phyloP scores from a whole-genome alignment of 2,888 invertebrate genomes.

The Patella caerulea region DNA sequence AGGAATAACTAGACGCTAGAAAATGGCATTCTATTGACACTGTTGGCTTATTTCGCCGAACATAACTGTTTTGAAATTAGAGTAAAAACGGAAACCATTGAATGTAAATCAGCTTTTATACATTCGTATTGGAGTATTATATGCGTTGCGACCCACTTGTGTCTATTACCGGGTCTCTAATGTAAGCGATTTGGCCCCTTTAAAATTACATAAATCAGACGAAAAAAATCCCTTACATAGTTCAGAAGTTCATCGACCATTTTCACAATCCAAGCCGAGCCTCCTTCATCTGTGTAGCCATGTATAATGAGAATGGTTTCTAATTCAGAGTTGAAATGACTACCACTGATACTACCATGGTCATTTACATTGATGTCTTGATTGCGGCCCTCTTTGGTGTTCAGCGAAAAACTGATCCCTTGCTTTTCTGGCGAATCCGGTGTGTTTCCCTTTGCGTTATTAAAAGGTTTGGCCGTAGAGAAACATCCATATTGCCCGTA shows the following conservation, averaged over 20 bases:
- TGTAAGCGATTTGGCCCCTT: too few relatives aligned
- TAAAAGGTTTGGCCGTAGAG: conserved; percentile 7
- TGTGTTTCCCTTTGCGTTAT: conserved; percentile 14
- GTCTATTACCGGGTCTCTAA: too few relatives aligned
- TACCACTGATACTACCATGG: neutral
- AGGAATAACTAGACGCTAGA: too few relatives aligned
- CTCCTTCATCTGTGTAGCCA: conserved; percentile 15
- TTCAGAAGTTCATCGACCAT: conserved; percentile 15
- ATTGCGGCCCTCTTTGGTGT: neutral
- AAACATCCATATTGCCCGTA: conserved; percentile 19
- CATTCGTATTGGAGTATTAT: too few relatives aligned
- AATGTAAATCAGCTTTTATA: too few relatives aligned
- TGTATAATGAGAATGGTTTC: conserved; percentile 13
- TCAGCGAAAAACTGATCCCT: conserved; percentile 12
- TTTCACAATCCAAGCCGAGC: neutral
- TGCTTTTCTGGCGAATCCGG: conserved; percentile 15
- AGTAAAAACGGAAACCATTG: too few relatives aligned
- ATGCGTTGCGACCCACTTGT: too few relatives aligned
- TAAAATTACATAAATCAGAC: too few relatives aligned
- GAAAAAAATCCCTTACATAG: neutral
- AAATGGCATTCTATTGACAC: too few relatives aligned
- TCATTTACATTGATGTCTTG: conserved; percentile 8
- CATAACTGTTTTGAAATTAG: too few relatives aligned
- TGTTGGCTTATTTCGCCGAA: too few relatives aligned
- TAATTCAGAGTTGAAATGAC: conserved; percentile 8